Evolutionary conservation across 2,888 invertebrate genomes (phyloP).

Genomic region (Lycia hirtaria): DNA sequence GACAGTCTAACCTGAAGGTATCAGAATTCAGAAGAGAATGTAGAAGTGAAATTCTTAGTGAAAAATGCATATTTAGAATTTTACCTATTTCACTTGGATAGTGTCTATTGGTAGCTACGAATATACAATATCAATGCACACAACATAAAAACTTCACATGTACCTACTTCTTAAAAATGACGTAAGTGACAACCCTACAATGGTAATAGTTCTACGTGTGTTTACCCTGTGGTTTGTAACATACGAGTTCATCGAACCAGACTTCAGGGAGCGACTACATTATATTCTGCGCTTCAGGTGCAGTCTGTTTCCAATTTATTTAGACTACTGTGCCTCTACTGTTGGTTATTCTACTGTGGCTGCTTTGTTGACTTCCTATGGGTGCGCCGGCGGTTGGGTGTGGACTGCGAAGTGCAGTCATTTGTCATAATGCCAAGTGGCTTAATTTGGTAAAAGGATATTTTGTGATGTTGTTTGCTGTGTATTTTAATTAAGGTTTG

Average conservation of each 20-base stretch:
- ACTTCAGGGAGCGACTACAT: slow-evolving; percentile 9
- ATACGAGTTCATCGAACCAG: slow-evolving; percentile 37
- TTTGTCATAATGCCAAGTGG: slow-evolving; percentile 7
- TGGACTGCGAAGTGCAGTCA: slow-evolving; percentile 14
- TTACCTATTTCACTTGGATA: too few relatives aligned
- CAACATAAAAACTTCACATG: too few relatives aligned
- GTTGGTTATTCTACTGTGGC: not conserved
- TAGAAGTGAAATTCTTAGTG: too few relatives aligned
- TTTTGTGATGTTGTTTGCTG: not conserved
- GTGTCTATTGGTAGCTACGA: too few relatives aligned
- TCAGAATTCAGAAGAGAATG: too few relatives aligned
- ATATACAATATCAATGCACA: too few relatives aligned
- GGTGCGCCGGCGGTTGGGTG: slow-evolving; percentile 12
- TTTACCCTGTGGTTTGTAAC: slow-evolving; percentile 43
- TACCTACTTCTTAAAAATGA: not conserved
- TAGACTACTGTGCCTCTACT: slow-evolving; percentile 1
- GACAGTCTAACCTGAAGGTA: too few relatives aligned
- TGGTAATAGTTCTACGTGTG: slow-evolving; percentile 34
- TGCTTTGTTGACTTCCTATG: slow-evolving; percentile 11
- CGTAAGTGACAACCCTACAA: slow-evolving; percentile 34
- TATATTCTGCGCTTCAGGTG: slow-evolving; percentile 10
- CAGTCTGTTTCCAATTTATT: slow-evolving; percentile 21
- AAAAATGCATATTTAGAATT: too few relatives aligned
- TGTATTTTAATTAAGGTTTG: not conserved
- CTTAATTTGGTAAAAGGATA: slow-evolving; percentile 5